These are phyloP conservation scores for Alviniconcha strummeri DNA, from an alignment of 2,888 invertebrate species.

Conservation along the genomic window DNA sequence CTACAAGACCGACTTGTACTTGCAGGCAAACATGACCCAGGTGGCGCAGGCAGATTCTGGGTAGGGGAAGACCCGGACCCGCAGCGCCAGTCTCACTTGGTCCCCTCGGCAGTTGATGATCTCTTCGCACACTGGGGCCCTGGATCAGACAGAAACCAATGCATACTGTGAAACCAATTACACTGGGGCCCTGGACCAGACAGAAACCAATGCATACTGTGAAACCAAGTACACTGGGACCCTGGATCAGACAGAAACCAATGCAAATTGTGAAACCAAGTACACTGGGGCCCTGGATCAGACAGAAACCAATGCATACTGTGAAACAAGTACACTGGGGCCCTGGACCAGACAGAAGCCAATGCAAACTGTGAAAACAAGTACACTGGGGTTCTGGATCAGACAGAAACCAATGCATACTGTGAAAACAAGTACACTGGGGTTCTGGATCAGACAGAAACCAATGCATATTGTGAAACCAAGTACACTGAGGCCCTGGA, in stretches of 20 bases:
- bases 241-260: no score
- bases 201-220: no score
- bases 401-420: no score
- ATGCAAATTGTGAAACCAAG: no score
- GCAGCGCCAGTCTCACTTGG: constrained; percentile 69
- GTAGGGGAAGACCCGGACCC: constrained; percentile 70
- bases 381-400: constrained; percentile 54
- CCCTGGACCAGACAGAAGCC: constrained; percentile 28
- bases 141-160: constrained; percentile 11
- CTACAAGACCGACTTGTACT: constrained; percentile 71
- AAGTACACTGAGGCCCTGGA: no score
- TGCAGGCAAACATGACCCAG: constrained; percentile 74
- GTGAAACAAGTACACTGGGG: constrained; percentile 18
- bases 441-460: no score
- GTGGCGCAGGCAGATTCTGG: constrained; percentile 71
- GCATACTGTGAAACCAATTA: constrained; percentile 31
- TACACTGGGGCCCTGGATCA: no score
- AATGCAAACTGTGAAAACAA: no score
- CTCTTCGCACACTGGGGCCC: constrained; percentile 68
- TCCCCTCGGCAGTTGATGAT: constrained; percentile 72
- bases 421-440: no score
- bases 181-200: constrained; percentile 47
- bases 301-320: no score
- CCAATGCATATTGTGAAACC: no score
- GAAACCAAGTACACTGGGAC: no score